Conservation (phyloP, 64 coral and sea anemone species). For the Pachyseris speciosa region DNA sequence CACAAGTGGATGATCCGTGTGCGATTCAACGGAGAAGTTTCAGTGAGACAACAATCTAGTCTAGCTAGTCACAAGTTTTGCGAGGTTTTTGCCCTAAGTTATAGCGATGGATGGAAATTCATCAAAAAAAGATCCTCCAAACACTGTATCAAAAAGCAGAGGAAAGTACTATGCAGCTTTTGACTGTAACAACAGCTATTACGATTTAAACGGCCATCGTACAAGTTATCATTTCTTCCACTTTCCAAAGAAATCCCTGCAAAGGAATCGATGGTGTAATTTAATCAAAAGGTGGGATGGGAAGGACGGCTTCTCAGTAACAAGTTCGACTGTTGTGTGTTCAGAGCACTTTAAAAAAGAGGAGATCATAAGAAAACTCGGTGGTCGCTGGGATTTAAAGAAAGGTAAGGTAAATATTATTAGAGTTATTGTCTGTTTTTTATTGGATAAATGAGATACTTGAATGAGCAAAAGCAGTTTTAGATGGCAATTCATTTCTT, state of each 20-base stretch:
- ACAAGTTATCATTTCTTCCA: conserved; percentile 33
- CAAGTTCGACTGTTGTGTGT: conserved; percentile 32
- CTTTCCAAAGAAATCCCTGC: background rate
- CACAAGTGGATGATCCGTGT: too few relatives aligned
- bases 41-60: too few relatives aligned
- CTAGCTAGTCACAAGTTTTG: too few relatives aligned
- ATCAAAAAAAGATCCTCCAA: background rate
- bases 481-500: too few relatives aligned
- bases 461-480: too few relatives aligned
- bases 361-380: background rate
- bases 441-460: too few relatives aligned
- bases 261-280: conserved; percentile 51
- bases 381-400: conserved; percentile 2
- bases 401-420: too few relatives aligned
- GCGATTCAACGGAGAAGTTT: too few relatives aligned
- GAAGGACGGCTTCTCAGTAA: conserved; percentile 42
- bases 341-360: conserved; percentile 54
- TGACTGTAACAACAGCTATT: conserved; percentile 16
- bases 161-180: conserved; percentile 47
- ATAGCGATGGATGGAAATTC: background rate
- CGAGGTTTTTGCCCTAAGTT: too few relatives aligned
- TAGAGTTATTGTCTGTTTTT: too few relatives aligned
- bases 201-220: background rate
- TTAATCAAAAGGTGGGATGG: conserved; percentile 55
- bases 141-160: background rate